These are phyloP conservation scores for Himantopus leucocephalus DNA, from an alignment of 2,113 vertebrate species.

Conservation along the genomic window DNA sequence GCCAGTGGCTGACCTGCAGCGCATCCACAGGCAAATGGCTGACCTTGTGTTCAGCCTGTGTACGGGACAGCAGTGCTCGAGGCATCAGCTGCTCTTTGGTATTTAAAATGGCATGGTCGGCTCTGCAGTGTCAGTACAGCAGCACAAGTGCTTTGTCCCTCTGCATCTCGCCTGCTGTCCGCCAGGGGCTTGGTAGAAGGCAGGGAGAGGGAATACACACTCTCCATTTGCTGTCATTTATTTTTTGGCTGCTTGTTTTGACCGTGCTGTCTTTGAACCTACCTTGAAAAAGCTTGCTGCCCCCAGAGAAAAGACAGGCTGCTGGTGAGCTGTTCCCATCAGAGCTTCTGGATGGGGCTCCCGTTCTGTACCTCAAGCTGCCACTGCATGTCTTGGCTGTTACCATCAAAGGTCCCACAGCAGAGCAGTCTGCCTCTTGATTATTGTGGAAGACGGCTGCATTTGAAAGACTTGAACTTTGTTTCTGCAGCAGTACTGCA, in stretches of 20 bases:
- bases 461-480: background rate
- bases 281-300: background rate
- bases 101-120: background rate
- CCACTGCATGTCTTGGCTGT: background rate
- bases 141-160: background rate
- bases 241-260: background rate
- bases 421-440: background rate
- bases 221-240: background rate
- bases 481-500: background rate
- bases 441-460: background rate
- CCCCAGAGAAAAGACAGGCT: background rate
- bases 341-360: background rate
- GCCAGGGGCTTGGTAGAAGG: background rate
- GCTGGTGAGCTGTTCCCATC: background rate
- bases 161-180: rapidly evolving
- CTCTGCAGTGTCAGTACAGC: background rate
- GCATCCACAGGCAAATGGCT: background rate
- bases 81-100: conserved; percentile 17
- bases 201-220: background rate
- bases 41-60: background rate
- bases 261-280: background rate
- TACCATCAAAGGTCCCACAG: background rate
- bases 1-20: background rate
- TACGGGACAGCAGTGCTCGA: rapidly evolving
- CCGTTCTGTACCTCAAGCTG: background rate